Conservation (phyloP, 2,113 vertebrate species). For the Empidonax alnorum region DNA sequence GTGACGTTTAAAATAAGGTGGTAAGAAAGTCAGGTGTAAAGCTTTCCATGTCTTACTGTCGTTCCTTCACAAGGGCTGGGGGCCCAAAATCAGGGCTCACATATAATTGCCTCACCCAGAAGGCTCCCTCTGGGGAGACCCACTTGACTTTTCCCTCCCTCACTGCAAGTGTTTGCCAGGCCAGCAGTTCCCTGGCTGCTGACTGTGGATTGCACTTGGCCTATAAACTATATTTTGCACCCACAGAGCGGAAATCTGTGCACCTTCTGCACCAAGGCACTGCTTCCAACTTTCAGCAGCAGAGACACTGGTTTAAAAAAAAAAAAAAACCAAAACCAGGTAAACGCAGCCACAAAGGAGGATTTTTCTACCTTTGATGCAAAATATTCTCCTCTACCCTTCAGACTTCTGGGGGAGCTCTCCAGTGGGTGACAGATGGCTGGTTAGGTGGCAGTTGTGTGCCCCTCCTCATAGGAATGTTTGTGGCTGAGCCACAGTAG, state of each 20-base stretch:
- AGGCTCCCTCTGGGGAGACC: not conserved
- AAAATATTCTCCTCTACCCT: slow-evolving; percentile 1
- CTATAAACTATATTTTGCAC: slow-evolving; percentile 44
- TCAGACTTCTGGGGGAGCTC: not conserved
- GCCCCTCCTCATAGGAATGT: not conserved
- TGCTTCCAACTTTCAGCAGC: not conserved
- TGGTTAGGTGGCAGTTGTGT: slow-evolving; percentile 48
- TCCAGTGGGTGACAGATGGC: slow-evolving; percentile 11
- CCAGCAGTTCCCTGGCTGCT: slow-evolving; percentile 51
- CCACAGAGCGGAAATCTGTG: slow-evolving; percentile 63
- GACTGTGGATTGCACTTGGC: slow-evolving; percentile 43
- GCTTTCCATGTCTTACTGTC: not conserved
- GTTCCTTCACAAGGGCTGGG: not conserved
- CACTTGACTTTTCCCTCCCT: not conserved
- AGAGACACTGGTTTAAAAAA: not conserved
- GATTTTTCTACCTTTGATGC: not conserved
- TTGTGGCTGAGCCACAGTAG: not conserved
- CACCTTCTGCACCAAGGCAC: slow-evolving; percentile 27
- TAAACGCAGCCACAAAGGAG: not conserved
- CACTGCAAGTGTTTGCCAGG: not conserved
- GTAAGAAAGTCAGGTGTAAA: not conserved
- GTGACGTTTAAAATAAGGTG: not conserved
- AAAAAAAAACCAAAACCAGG: not conserved
- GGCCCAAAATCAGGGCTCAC: not conserved
- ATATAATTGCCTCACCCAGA: not conserved